Evolutionary conservation across 2,888 invertebrate species (phyloP).

Genomic region (Girardia tigrina): DNA sequence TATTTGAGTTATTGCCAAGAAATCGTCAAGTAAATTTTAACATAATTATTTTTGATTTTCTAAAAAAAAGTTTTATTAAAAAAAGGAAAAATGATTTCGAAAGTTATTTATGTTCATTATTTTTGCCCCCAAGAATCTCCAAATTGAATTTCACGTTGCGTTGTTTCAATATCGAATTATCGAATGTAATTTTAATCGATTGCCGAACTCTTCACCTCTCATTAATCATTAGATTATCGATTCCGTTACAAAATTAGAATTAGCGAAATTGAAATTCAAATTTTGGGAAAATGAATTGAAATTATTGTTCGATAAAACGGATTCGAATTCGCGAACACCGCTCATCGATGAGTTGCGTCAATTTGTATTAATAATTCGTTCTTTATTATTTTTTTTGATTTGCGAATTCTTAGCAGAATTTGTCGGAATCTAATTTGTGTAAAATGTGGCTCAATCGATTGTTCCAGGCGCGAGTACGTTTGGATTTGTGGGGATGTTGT

Average conservation of each 20-base stretch:
- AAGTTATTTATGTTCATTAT: neutral
- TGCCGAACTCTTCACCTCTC: neutral
- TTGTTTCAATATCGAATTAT: neutral
- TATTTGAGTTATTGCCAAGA: too few species aligned
- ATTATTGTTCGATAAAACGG: neutral
- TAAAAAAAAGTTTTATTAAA: too few species aligned
- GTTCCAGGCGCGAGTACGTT: neutral
- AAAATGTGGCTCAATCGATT: neutral
- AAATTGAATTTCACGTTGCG: neutral
- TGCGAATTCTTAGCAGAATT: neutral
- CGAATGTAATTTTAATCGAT: neutral
- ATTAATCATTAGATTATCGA: neutral
- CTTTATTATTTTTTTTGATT: neutral
- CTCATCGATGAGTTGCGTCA: neutral
- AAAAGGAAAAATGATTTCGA: slow-evolving; percentile 13
- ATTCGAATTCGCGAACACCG: neutral
- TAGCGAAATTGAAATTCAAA: slow-evolving; percentile 3
- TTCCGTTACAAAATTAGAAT: neutral
- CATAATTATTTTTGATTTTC: too few species aligned
- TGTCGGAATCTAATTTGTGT: neutral
- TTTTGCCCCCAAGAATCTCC: neutral
- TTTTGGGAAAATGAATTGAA: neutral
- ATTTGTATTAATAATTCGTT: neutral
- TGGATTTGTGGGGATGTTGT: too few species aligned
- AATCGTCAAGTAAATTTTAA: too few species aligned